phyloP scores from a whole-genome alignment of 2,113 vertebrate genomes.

The Anas platyrhynchos region DNA sequence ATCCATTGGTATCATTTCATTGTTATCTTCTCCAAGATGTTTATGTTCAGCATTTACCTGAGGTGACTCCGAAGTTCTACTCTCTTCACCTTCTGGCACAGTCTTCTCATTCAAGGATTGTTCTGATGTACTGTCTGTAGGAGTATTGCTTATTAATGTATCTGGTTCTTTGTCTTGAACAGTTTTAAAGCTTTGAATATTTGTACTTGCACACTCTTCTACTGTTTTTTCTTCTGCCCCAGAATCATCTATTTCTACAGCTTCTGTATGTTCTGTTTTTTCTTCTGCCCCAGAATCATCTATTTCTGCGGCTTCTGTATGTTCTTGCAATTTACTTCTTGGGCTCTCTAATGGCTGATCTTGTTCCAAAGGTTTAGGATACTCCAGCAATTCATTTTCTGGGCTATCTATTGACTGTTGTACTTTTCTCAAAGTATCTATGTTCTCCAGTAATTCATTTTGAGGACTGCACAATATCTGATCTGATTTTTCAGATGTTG shows the following conservation, averaged over 20 bases:
- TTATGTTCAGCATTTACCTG: conserved; percentile 44
- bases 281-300: conserved; percentile 2
- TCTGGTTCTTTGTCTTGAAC: conserved; percentile 46
- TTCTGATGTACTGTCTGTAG: background rate
- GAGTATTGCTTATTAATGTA: background rate
- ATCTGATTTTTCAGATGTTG: background rate
- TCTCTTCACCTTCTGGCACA: conserved; percentile 16
- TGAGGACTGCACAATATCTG: background rate
- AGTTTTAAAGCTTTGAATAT: background rate
- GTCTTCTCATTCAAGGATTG: conserved; percentile 33
- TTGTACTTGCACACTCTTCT: background rate
- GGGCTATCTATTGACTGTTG: background rate
- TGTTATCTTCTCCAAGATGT: conserved; percentile 82
- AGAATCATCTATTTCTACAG: background rate
- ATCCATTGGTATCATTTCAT: conserved; percentile 89
- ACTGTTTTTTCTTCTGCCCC: conserved; percentile 19
- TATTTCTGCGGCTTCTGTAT: conserved; percentile 25
- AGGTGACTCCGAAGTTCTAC: background rate
- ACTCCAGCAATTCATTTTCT: conserved; percentile 9
- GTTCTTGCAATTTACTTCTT: background rate
- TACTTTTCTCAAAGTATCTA: background rate
- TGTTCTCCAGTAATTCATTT: background rate
- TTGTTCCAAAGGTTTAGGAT: conserved; percentile 36
- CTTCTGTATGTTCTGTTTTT: conserved; percentile 22
- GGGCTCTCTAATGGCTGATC: conserved; percentile 5